phyloP scores from a whole-genome alignment of 2,113 vertebrate genomes.

The Fulica atra region DNA sequence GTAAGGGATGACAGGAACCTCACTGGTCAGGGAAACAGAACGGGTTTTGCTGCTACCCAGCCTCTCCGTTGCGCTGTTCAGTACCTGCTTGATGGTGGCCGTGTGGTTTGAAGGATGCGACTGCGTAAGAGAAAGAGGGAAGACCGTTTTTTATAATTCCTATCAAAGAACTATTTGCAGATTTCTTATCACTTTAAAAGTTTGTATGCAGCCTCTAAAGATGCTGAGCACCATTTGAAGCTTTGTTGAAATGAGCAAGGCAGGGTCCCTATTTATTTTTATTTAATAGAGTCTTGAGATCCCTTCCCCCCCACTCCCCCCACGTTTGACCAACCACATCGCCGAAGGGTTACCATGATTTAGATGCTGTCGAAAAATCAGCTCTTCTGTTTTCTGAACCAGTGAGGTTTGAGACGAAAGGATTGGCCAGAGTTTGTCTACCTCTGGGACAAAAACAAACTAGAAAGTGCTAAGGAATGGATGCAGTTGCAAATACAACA shows the following conservation, averaged over 20 bases:
- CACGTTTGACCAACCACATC: neutral
- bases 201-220: neutral
- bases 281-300: slow-evolving; percentile 49
- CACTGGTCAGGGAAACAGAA: slow-evolving; percentile 69
- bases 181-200: neutral
- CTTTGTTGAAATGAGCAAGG: slow-evolving; percentile 42
- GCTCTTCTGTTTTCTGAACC: slow-evolving; percentile 78
- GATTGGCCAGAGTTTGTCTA: slow-evolving; percentile 81
- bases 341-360: neutral
- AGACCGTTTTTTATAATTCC: neutral
- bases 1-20: slow-evolving; percentile 57
- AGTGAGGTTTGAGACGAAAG: slow-evolving; percentile 76
- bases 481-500: slow-evolving; percentile 79
- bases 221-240: neutral
- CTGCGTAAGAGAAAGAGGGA: neutral
- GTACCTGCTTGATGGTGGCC: neutral
- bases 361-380: neutral
- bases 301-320: neutral
- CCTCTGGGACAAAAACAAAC: slow-evolving; percentile 76
- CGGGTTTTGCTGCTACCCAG: slow-evolving; percentile 25
- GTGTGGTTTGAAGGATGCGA: neutral
- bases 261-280: slow-evolving; percentile 67
- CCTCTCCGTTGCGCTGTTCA: neutral
- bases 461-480: slow-evolving; percentile 76
- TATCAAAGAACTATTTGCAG: neutral